Conservation (phyloP, 2,113 vertebrate genomes). For the Dasyprocta punctata region DNA sequence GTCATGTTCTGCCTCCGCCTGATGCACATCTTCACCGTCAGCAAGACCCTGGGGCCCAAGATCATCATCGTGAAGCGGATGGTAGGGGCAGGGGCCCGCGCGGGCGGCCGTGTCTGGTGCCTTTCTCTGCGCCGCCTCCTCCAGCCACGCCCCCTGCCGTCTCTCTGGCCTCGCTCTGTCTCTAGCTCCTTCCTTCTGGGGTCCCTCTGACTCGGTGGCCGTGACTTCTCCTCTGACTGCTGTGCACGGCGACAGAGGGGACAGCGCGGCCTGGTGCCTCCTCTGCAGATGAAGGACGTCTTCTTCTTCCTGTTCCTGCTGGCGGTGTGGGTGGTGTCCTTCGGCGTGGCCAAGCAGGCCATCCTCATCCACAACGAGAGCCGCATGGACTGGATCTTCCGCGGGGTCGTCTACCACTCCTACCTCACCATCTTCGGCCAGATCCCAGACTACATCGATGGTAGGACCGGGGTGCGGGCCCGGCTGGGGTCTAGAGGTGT, state of each 20-base stretch:
- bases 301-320: slow-evolving; percentile 99
- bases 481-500: background rate
- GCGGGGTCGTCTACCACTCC: slow-evolving; percentile 95
- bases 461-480: slow-evolving; percentile 79
- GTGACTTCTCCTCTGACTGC: accelerated
- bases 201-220: accelerated
- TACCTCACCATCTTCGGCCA: slow-evolving; percentile 96
- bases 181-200: background rate
- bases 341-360: slow-evolving; percentile 96
- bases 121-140: background rate
- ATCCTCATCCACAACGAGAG: slow-evolving; percentile 96
- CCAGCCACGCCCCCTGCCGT: background rate
- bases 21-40: slow-evolving; percentile 98
- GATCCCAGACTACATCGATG: slow-evolving; percentile 92
- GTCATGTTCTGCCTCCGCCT: slow-evolving; percentile 96
- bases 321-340: slow-evolving; percentile 97
- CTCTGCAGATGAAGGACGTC: slow-evolving; percentile 94
- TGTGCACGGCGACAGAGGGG: background rate
- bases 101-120: accelerated
- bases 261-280: background rate
- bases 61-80: slow-evolving; percentile 98
- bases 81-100: slow-evolving; percentile 85
- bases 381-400: slow-evolving; percentile 94
- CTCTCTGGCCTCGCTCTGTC: background rate
- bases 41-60: slow-evolving; percentile 95